Conservation (phyloP, 2,888 invertebrate genomes). For the Hirudinaria manillensis region DNA sequence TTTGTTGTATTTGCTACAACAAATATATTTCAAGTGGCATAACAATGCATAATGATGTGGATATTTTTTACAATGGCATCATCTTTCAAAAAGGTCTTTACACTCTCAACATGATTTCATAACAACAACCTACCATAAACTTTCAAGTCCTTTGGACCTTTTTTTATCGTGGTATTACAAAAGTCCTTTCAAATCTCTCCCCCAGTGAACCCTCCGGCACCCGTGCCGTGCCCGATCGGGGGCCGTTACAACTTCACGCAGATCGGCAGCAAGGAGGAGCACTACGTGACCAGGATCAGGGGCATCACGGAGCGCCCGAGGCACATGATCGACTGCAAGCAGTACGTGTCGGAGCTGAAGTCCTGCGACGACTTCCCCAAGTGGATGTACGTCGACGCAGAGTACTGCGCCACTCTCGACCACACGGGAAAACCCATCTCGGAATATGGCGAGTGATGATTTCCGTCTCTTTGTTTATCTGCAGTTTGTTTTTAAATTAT, state of each 20-base stretch:
- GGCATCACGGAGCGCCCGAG: constrained; percentile 89
- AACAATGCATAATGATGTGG: no score
- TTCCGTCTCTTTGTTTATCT: neutral
- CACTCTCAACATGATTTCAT: no score
- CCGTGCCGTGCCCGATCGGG: constrained; percentile 88
- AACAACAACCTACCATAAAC: no score
- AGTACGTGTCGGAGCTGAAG: constrained; percentile 88
- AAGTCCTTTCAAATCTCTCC: no score
- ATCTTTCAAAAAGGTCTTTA: no score
- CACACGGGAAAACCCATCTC: constrained; percentile 80
- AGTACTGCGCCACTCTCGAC: constrained; percentile 92
- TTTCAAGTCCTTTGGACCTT: no score
- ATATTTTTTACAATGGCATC: no score
- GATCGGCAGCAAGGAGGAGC: constrained; percentile 54
- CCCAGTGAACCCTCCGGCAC: constrained; percentile 64
- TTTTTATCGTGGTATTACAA: no score
- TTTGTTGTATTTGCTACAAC: no score
- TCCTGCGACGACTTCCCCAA: constrained; percentile 86
- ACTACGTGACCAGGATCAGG: constrained; percentile 83
- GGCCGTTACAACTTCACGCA: constrained; percentile 93
- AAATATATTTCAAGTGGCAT: no score
- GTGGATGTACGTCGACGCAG: constrained; percentile 86
- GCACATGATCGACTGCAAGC: constrained; percentile 76
- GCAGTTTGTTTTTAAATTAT: neutral
- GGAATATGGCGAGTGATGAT: constrained; percentile 59